These are phyloP conservation scores for Hedya salicella DNA, from an alignment of 2,888 invertebrate species.

Conservation along the genomic window DNA sequence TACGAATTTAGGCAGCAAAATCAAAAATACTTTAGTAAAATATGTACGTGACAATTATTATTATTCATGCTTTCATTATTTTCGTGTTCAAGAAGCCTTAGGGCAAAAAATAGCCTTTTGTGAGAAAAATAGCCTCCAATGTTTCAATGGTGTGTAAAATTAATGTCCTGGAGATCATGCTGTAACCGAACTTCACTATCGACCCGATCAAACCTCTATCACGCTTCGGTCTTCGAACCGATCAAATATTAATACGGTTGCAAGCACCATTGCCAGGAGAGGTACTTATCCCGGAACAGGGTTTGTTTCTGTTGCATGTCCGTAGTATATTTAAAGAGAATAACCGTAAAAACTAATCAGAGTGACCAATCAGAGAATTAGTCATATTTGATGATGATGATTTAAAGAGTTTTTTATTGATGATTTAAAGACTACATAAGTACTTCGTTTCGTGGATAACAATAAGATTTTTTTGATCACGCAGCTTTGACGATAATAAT, in stretches of 20 bases:
- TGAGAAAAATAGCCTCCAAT: background rate
- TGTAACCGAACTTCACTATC: conserved; percentile 28
- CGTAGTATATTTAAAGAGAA: conserved; percentile 4
- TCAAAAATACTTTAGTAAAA: too few species aligned
- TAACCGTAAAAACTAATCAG: background rate
- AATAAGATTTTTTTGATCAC: background rate
- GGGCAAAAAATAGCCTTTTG: background rate
- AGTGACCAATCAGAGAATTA: background rate
- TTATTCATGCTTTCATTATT: background rate
- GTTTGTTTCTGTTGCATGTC: conserved; percentile 8
- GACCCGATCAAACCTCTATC: conserved; percentile 36
- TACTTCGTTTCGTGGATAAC: too few species aligned
- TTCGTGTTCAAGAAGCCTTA: too few species aligned
- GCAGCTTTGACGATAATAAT: background rate
- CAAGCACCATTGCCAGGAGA: conserved; percentile 23
- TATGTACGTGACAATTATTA: background rate
- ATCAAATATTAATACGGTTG: conserved; percentile 39
- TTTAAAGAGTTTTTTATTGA: too few species aligned
- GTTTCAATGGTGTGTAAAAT: conserved; percentile 11
- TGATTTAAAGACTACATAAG: too few species aligned
- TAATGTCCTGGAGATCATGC: conserved; percentile 9
- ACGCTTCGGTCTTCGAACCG: conserved; percentile 31
- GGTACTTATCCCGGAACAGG: conserved; percentile 3
- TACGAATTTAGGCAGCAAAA: too few species aligned
- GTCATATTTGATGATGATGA: too few species aligned